Conservation (phyloP, 2,888 invertebrate genomes). For the Macaria liturata region DNA sequence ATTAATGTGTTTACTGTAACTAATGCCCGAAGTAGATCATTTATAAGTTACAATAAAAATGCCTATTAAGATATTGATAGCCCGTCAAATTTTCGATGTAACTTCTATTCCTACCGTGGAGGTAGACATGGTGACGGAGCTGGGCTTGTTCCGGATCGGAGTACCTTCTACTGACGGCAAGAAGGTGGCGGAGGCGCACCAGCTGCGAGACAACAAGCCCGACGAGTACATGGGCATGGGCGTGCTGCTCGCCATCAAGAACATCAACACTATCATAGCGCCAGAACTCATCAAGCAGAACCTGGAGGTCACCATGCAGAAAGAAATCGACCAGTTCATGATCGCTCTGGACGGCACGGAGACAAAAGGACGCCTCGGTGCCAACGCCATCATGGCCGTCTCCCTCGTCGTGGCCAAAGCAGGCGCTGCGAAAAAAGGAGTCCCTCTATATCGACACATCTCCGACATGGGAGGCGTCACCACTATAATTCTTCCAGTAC, state of each 20-base stretch:
- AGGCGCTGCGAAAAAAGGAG: constrained; percentile 96
- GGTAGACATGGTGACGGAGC: constrained; percentile 92
- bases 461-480: constrained; percentile 96
- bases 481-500: constrained; percentile 96
- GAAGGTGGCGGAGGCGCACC: constrained; percentile 96
- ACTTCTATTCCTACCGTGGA: constrained; percentile 99
- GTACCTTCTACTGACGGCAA: constrained; percentile 98
- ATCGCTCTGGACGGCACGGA: constrained; percentile 96
- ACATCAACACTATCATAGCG: constrained; percentile 92
- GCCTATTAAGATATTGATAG: constrained; percentile 95
- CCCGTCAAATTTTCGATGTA: constrained; percentile 98
- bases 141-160: constrained; percentile 94
- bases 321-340: constrained; percentile 93
- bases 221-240: constrained; percentile 95
- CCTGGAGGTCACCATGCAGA: constrained; percentile 95
- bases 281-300: constrained; percentile 91
- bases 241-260: constrained; percentile 93
- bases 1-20: too few relatives aligned
- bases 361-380: constrained; percentile 96
- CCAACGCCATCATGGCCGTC: constrained; percentile 98
- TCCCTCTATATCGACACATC: constrained; percentile 94
- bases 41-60: constrained; percentile 67
- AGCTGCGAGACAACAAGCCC: constrained; percentile 95
- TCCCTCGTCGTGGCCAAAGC: constrained; percentile 98
- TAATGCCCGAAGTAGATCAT: too few relatives aligned